Base-by-base conservation (phyloP, 2,888 invertebrate species). In the Endotricha flammealis region DNA sequence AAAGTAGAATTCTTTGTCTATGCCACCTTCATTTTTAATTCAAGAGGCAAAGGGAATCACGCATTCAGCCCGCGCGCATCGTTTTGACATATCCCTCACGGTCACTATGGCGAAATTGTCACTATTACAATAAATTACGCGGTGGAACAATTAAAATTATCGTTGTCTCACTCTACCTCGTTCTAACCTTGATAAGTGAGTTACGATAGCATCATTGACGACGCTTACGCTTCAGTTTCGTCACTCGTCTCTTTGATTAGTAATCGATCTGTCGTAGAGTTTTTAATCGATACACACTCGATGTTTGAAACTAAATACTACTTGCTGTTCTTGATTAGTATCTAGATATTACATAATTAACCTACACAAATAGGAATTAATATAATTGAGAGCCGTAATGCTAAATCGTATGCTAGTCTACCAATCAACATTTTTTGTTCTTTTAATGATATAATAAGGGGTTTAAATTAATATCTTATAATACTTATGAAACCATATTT, bases 71-170 rank as follows among this genome's bases (percentile, higher is more conserved):
- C 32, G 42, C 57, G 51, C 44, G 42, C 42, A 30, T 43, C 45
- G 48, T 69, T 68, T 69, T 69, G 70, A 67, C 67, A 68, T 58
- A 65, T 57, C 55, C 50, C 50, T 54, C 69, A 71, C 57, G 71
- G 72, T 58, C 72, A 48, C 51, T 22, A 40, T 72, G 70, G 62
- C 59, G 71, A 70, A 71, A 71, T 56, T 53, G 46, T 47, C 43
- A 43, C 46, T 41, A 57, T 64, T 61, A 53, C 64, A 54, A 57
- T 56, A 58, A 49, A 56, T 51, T 60, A 59, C 60, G 56, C 48
- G 55, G 29, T 42, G 48, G 35, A 54, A 38, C 57, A 43, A 41
- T 48, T 44, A 48, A 46, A 53, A 50, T 12, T 59, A 44, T 42
- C 39, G n/a, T 53, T 39, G 41, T 64, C 66, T 51, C 57, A 34